Evolutionary conservation across 2,113 vertebrate species (phyloP).

Genomic region (Rissa tridactyla): DNA sequence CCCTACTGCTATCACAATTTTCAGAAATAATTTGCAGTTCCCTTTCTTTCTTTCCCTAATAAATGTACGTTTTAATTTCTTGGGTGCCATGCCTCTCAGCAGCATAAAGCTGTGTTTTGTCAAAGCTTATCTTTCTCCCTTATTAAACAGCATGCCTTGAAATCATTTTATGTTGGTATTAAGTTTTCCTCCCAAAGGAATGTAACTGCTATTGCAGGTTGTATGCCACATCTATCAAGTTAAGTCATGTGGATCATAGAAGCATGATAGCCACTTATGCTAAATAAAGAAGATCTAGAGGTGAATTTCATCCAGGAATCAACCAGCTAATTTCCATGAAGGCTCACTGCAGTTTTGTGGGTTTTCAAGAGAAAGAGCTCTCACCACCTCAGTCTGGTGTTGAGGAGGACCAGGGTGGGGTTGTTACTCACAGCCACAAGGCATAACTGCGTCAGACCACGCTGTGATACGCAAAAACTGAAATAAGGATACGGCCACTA

Average conservation of each 20-base stretch:
- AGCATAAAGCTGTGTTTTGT: background rate
- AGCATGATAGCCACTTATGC: background rate
- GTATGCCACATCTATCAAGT: background rate
- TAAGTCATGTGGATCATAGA: background rate
- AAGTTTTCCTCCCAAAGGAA: background rate
- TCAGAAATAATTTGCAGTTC: background rate
- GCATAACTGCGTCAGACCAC: fast-evolving
- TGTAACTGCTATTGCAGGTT: background rate
- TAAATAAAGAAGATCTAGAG: background rate
- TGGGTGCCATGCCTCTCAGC: background rate
- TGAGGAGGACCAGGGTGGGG: background rate
- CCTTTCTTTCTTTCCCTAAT: background rate
- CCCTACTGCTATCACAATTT: background rate
- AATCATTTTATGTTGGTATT: background rate
- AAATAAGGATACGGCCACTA: background rate
- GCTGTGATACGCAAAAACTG: background rate
- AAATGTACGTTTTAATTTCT: background rate
- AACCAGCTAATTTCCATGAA: background rate
- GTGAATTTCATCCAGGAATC: background rate
- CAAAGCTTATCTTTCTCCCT: background rate
- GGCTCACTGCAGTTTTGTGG: background rate
- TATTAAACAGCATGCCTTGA: background rate
- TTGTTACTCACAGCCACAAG: background rate
- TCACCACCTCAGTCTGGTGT: background rate
- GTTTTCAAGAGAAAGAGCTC: background rate